Evolutionary conservation across 2,888 invertebrate genomes (phyloP).

Genomic region (Didymodactylos carnosus): DNA sequence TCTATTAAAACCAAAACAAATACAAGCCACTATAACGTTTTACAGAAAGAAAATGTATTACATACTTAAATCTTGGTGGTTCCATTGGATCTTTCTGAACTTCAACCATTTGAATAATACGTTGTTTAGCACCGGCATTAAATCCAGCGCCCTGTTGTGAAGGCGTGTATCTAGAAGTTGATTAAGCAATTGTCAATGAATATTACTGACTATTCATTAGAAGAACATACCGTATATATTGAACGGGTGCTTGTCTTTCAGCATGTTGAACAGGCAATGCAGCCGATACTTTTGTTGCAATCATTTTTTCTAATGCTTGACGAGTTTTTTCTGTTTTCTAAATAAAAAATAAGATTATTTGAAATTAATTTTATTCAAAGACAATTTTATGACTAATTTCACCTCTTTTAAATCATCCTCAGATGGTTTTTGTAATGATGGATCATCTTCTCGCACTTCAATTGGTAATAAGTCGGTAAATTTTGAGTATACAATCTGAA

Average conservation of each 20-base stretch:
- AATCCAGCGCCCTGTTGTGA: constrained; percentile 81
- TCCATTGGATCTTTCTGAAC: constrained; percentile 91
- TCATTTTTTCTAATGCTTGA: constrained; percentile 61
- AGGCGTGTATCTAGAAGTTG: too few relatives aligned
- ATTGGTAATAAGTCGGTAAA: constrained; percentile 73
- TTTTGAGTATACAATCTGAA: constrained; percentile 64
- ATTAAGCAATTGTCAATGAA: constrained; percentile 18
- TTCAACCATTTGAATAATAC: constrained; percentile 84
- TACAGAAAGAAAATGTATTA: constrained; percentile 24
- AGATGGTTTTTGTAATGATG: constrained; percentile 59
- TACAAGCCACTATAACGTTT: neutral
- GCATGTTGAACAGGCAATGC: constrained; percentile 89
- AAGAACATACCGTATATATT: constrained; percentile 86
- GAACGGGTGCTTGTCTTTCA: constrained; percentile 72
- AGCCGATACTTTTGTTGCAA: constrained; percentile 61
- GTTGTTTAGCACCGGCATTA: constrained; percentile 88
- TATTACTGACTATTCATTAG: constrained; percentile 15
- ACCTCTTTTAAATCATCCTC: constrained; percentile 46
- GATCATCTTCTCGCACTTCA: constrained; percentile 74
- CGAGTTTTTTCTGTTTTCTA: constrained; percentile 65
- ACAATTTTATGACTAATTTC: neutral
- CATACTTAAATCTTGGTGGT: constrained; percentile 65
- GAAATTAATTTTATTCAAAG: neutral
- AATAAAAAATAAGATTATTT: too few relatives aligned
- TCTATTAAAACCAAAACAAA: constrained; percentile 35